Conservation (phyloP, 2,888 invertebrate species). For the Tipula helvola region DNA sequence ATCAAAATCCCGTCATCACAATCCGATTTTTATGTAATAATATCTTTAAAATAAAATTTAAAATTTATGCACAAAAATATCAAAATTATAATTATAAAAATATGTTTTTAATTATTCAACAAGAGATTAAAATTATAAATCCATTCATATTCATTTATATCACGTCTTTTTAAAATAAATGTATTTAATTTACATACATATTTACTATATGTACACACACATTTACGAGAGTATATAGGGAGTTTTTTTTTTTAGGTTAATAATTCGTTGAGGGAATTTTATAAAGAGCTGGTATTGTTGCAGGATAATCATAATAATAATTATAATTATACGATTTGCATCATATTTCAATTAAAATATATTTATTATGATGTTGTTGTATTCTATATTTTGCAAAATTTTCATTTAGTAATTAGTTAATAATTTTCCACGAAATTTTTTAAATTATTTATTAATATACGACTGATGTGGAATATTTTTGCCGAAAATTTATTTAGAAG, state of each 20-base stretch:
- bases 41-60: not conserved
- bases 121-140: conserved; percentile 4
- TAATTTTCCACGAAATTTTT: not conserved
- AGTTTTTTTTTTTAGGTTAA: not conserved
- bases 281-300: not conserved
- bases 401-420: not conserved
- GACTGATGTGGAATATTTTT: not conserved
- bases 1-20: not conserved
- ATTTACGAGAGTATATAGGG: not conserved
- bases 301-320: not conserved
- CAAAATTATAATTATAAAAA: not conserved
- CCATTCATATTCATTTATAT: not conserved
- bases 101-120: conserved; percentile 4
- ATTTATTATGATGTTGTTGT: not conserved
- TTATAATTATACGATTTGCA: not conserved
- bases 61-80: not conserved
- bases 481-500: not conserved
- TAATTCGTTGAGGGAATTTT: not conserved
- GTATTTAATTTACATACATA: not conserved
- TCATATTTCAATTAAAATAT: not conserved
- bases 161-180: not conserved
- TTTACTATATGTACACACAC: too few species aligned
- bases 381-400: not conserved
- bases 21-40: not conserved
- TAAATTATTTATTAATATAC: not conserved